These are phyloP conservation scores for Anarsia innoxiella DNA, from an alignment of 2,888 invertebrate species.

Conservation along the genomic window DNA sequence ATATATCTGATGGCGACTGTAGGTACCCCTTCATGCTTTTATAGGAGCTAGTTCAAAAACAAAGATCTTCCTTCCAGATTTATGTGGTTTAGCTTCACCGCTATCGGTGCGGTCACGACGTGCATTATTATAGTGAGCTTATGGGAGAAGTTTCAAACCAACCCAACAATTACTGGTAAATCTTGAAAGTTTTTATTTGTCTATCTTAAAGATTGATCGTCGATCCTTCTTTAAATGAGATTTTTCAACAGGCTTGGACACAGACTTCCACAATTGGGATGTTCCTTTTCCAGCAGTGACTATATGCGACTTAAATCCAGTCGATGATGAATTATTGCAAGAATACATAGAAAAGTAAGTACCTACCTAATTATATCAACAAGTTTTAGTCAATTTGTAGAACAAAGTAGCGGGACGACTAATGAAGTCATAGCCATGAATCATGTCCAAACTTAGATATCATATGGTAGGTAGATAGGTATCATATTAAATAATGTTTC, in stretches of 20 bases:
- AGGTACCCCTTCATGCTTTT: too few species aligned
- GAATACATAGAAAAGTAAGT: slow-evolving; percentile 57
- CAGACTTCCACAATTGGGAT: slow-evolving; percentile 87
- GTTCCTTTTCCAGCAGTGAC: slow-evolving; percentile 84
- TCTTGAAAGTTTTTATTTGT: not conserved
- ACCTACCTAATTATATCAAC: not conserved
- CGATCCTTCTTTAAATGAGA: not conserved
- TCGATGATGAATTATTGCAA: slow-evolving; percentile 63
- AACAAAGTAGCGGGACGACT: too few species aligned
- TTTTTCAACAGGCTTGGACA: slow-evolving; percentile 77
- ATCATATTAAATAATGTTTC: too few species aligned
- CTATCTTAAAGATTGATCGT: not conserved
- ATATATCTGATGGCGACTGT: too few species aligned
- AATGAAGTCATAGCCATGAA: too few species aligned
- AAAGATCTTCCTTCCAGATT: slow-evolving; percentile 71
- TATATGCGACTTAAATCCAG: slow-evolving; percentile 74
- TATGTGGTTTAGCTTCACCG: slow-evolving; percentile 86
- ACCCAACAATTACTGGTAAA: slow-evolving; percentile 85
- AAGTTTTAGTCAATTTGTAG: too few species aligned
- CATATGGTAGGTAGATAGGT: too few species aligned
- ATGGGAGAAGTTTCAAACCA: slow-evolving; percentile 89
- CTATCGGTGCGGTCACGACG: slow-evolving; percentile 80
- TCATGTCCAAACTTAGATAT: too few species aligned
- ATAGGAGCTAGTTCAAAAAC: not conserved
- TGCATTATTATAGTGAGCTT: slow-evolving; percentile 84